Base-by-base conservation (phyloP, 2,113 vertebrate species). In the Rhodinocichla rosea region DNA sequence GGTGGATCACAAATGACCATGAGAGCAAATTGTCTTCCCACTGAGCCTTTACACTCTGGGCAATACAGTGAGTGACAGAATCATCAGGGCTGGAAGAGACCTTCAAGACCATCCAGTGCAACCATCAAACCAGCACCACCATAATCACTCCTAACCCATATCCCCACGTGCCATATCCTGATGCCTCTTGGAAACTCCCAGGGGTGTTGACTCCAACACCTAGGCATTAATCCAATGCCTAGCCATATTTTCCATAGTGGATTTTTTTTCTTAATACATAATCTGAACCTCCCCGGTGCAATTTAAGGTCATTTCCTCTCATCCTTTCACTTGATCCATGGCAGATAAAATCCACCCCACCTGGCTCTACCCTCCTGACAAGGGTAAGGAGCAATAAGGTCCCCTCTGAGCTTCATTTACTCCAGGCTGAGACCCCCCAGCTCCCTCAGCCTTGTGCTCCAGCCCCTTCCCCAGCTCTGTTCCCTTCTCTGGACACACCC, bases 81-180 rank as follows among this genome's bases (percentile, higher is more conserved):
- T 9, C 40, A 55, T 11, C 40, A 15, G 2, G 47, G 18, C 3
- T 55, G 18, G 55, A 49, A 49, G 18, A 42, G 10, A 69, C 32
- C 30, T 63, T 49, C 35, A 16, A 20, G 32, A 35, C 7, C 40
- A 42, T 4, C 18, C 22, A 60, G n/a, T 19, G 6, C 12, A 55
- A 19, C 17, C 63, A 26, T 16, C 35, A 62, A 40, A 40, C 6
- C 49, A 68, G 13, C 28, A 26, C 4, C 70, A 53, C 26, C 63
- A 77, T 2, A 20, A 49, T 12, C 49, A 49, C 22, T n/a, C 32
- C 35, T 17, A 20, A 28, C 18, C 12, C 1, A 0, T 16, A 23
- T 28, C 14, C 22, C 17, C 30, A 23, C 1, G n/a, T 40, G 47
- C 40, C 70, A 47, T 17, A 35, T 27, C 27, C 60, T 18, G 28